phyloP scores from a whole-genome alignment of 2,113 vertebrate genomes.

The Conger conger region DNA sequence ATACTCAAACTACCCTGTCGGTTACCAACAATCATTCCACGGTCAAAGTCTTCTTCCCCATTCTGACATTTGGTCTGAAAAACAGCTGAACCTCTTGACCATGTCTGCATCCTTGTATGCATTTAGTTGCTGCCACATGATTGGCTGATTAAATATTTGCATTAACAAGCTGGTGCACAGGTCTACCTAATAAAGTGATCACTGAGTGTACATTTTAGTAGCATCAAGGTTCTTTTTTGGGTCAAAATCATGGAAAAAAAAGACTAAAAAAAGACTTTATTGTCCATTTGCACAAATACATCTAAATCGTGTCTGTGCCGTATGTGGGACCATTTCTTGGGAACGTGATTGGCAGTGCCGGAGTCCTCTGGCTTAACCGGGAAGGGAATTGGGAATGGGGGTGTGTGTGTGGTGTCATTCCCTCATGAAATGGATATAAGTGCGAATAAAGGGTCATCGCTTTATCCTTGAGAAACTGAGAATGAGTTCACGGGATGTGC shows the following conservation, averaged over 20 bases:
- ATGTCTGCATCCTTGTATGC: too few species aligned
- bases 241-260: neutral
- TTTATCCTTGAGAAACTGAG: conserved; percentile 82
- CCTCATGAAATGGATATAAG: conserved; percentile 73
- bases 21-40: too few species aligned
- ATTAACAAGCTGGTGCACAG: too few species aligned
- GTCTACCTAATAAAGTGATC: too few species aligned
- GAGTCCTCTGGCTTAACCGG: neutral
- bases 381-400: conserved; percentile 27
- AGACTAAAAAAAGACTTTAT: neutral
- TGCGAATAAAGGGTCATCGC: conserved; percentile 72
- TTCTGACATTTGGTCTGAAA: too few species aligned
- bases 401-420: conserved; percentile 48
- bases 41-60: too few species aligned
- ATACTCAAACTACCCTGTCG: too few species aligned
- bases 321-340: neutral
- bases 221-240: neutral
- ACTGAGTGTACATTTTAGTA: too few species aligned
- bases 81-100: too few species aligned
- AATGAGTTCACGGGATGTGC: conserved; percentile 75
- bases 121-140: too few species aligned
- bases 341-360: neutral
- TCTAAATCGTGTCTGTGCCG: neutral
- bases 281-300: neutral
- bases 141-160: too few species aligned